A percentile compares a stretch with the other conserved stretches of the same genome.
These are phyloP conservation scores for Vireo altiloquus DNA, from an alignment of 2,113 vertebrate species.

Conservation along the genomic window DNA sequence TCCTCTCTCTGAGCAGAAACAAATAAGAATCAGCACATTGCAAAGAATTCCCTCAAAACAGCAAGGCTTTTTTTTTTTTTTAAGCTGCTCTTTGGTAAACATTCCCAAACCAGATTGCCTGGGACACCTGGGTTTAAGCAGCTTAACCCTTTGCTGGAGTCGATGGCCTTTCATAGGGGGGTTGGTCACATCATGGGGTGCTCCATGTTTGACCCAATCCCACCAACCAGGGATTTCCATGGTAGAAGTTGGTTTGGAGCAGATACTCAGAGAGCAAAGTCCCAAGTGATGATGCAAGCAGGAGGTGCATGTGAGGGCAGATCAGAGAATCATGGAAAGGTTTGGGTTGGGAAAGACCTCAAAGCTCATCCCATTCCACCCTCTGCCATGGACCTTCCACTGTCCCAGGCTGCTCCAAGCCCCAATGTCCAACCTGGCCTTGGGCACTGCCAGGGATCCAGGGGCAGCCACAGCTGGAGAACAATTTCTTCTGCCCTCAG, in stretches of 20 bases:
- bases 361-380: not conserved
- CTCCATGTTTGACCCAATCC: not conserved
- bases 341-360: not conserved
- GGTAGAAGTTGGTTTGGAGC: rapidly evolving
- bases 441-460: not conserved
- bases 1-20: not conserved
- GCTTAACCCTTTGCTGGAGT: not conserved
- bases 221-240: not conserved
- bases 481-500: not conserved
- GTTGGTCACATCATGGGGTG: not conserved
- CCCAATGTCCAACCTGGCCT: not conserved
- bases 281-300: not conserved
- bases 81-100: not conserved
- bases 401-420: rapidly evolving
- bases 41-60: not conserved
- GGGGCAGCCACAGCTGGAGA: not conserved
- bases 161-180: not conserved
- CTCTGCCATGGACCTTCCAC: not conserved
- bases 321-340: not conserved
- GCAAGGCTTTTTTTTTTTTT: not conserved
- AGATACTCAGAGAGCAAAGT: not conserved
- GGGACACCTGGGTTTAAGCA: not conserved
- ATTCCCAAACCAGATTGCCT: not conserved
- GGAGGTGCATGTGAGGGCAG: not conserved
- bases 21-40: not conserved